phyloP scores from a whole-genome alignment of 2,888 invertebrate genomes.

The Dicranocentrus wangi region DNA sequence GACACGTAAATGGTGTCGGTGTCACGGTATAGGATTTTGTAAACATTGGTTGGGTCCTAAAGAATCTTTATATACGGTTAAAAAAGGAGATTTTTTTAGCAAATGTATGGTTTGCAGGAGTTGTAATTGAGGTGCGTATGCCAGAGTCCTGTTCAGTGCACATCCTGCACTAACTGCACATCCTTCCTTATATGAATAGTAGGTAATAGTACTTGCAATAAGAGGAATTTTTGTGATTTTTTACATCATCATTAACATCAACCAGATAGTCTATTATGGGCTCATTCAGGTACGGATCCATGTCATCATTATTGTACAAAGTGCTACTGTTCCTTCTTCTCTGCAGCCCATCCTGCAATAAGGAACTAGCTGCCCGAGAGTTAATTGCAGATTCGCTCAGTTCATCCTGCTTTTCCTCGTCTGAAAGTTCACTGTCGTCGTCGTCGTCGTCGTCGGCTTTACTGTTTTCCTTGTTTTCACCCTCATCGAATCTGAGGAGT shows the following conservation, averaged over 20 bases:
- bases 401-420: constrained; percentile 26
- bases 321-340: constrained; percentile 40
- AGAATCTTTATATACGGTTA: too few species aligned
- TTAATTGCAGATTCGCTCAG: constrained; percentile 34
- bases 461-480: constrained; percentile 42
- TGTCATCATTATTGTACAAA: constrained; percentile 2
- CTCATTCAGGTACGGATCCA: constrained; percentile 35
- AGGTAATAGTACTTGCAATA: too few species aligned
- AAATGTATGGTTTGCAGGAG: too few species aligned
- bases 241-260: constrained; percentile 70
- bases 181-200: too few species aligned
- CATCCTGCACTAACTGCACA: too few species aligned
- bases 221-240: too few species aligned
- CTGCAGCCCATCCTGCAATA: constrained; percentile 3
- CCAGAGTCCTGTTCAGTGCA: too few species aligned
- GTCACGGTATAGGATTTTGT: too few species aligned
- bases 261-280: constrained; percentile 68
- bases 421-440: background rate
- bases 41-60: too few species aligned
- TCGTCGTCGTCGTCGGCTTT: background rate
- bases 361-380: constrained; percentile 31
- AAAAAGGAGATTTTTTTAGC: too few species aligned
- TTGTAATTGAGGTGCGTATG: too few species aligned
- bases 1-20: too few species aligned
- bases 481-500: constrained; percentile 25